These are phyloP conservation scores for Colletes collaris DNA, from an alignment of 2,888 invertebrate species.

Conservation along the genomic window DNA sequence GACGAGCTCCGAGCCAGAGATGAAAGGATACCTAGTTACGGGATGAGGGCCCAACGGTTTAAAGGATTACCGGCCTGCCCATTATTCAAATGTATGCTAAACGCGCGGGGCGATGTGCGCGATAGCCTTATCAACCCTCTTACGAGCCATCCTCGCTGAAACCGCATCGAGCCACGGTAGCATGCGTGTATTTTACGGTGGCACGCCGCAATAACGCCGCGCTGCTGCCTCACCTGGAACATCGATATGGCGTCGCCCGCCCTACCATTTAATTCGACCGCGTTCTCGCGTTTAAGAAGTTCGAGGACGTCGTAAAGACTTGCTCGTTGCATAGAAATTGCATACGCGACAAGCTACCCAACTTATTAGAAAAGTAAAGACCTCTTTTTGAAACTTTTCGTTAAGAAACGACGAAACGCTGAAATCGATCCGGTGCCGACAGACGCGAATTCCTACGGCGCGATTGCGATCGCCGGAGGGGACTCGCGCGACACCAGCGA, in stretches of 20 bases:
- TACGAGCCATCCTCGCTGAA: conserved; percentile 66
- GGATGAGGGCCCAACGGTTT: conserved; percentile 81
- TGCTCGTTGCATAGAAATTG: too few species aligned
- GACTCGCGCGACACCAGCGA: not conserved
- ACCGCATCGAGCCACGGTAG: conserved; percentile 39
- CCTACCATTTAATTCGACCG: too few species aligned
- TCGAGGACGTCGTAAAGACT: too few species aligned
- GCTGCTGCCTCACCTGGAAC: conserved; percentile 13
- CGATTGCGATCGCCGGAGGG: not conserved
- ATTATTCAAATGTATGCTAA: conserved; percentile 84
- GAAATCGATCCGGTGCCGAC: too few species aligned
- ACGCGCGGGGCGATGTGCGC: conserved; percentile 78
- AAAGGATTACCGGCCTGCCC: conserved; percentile 82
- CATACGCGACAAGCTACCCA: too few species aligned
- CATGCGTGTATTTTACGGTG: conserved; percentile 64
- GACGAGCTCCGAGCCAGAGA: conserved; percentile 76
- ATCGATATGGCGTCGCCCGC: conserved; percentile 38
- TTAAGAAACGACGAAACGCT: too few species aligned
- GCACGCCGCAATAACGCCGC: conserved; percentile 59
- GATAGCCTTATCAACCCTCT: conserved; percentile 82
- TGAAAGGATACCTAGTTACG: conserved; percentile 83
- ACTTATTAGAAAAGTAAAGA: too few species aligned
- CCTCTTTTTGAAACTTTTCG: too few species aligned
- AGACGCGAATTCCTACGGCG: too few species aligned
- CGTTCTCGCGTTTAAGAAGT: too few species aligned